These are phyloP conservation scores for Drosophila parthenogenetica DNA, from an alignment of 2,888 invertebrate species.

Conservation along the genomic window DNA sequence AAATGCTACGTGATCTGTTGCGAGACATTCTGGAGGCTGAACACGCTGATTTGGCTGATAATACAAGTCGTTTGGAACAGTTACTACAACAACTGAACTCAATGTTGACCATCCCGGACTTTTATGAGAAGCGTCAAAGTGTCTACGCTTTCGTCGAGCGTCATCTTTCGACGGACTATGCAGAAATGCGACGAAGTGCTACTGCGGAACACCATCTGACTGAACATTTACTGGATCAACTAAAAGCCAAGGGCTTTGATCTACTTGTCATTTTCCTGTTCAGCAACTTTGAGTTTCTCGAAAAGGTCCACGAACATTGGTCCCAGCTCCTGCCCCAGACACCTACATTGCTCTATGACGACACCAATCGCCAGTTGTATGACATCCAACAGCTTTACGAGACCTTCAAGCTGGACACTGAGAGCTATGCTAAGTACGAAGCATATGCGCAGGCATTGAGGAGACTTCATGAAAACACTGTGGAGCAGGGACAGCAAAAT, in stretches of 20 bases:
- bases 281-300: constrained; percentile 81
- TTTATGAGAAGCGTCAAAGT: constrained; percentile 78
- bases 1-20: constrained; percentile 66
- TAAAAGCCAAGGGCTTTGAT: constrained; percentile 76
- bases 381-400: constrained; percentile 69
- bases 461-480: constrained; percentile 62
- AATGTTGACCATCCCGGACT: constrained; percentile 67
- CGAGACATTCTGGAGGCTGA: constrained; percentile 74
- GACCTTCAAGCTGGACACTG: constrained; percentile 77
- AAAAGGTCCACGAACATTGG: constrained; percentile 77
- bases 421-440: constrained; percentile 73
- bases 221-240: constrained; percentile 62
- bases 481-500: constrained; percentile 54
- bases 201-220: constrained; percentile 58
- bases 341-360: constrained; percentile 53
- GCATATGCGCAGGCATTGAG: constrained; percentile 65
- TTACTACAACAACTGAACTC: constrained; percentile 68
- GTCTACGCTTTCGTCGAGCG: constrained; percentile 74
- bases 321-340: constrained; percentile 56
- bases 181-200: constrained; percentile 44
- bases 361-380: constrained; percentile 57
- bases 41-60: constrained; percentile 40
- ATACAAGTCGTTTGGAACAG: constrained; percentile 46
- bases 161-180: constrained; percentile 62
- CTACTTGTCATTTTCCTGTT: constrained; percentile 78